Conservation (phyloP, 2,113 vertebrate species). For the Percina caprodes region DNA sequence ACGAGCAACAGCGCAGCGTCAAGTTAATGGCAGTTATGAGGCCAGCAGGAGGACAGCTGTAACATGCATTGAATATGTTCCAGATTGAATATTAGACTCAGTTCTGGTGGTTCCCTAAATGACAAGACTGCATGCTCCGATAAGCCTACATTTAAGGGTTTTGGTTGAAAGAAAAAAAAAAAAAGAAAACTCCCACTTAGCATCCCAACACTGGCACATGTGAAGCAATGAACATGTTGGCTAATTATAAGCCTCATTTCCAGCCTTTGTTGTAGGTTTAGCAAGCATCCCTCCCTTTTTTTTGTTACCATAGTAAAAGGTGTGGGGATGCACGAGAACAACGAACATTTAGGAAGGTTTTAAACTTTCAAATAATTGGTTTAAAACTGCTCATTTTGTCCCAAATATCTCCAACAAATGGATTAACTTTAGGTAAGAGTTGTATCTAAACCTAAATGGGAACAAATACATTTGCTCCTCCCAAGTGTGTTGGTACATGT, state of each 20-base stretch:
- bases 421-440: not conserved
- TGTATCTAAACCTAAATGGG: not conserved
- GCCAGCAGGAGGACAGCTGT: not conserved
- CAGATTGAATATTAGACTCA: no score
- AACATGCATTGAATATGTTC: not conserved
- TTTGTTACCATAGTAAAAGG: not conserved
- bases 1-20: not conserved
- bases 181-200: not conserved
- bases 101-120: not conserved
- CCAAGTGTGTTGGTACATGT: not conserved
- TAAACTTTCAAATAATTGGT: not conserved
- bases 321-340: not conserved
- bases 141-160: not conserved
- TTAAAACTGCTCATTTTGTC: not conserved
- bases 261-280: not conserved
- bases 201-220: not conserved
- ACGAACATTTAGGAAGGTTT: not conserved
- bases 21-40: slow-evolving; percentile 3
- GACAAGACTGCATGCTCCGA: not conserved
- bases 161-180: not conserved
- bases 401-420: not conserved
- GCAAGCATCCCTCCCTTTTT: not conserved
- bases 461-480: not conserved
- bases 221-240: not conserved
- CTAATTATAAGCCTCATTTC: not conserved